Evolutionary conservation across 1,140 invertebrate genomes (phyloP), one percentile per base, ranked within the genome.

Genomic region (Drosophila virilis): DNA sequence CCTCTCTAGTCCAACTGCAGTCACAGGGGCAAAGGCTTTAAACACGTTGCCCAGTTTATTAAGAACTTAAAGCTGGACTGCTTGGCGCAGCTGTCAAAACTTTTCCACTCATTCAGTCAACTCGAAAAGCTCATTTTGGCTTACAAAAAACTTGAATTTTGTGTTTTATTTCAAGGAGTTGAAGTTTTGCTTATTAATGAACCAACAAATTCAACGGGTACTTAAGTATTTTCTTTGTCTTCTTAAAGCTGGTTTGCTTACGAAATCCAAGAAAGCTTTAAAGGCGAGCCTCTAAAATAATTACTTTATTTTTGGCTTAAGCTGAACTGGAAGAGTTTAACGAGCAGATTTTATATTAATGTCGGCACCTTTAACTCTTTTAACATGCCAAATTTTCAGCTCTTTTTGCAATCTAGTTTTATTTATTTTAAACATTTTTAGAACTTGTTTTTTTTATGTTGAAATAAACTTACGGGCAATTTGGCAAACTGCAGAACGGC

Each of bases 401-500:
- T 17, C 2, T 13, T n/a, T 42, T 57, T n/a, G 17, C 37, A 22
- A 17, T 40, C 12, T 38, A 15, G 10, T 17, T 43, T 42, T 55
- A 28, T 66, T 51, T 64, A 46, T 40, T 57, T 50, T 37, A 2
- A 22, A 59, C 37, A 38, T 9, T 42, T 51, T 59, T 42, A 35
- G 28, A 28, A 32, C 10, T 28, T 32, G 22, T 35, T 22, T 65
- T 50, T 50, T 40, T 38, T 50, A 45, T 17, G 43, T 10, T 37
- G 8, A 40, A 10, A 57, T 42, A 17, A 50, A 46, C 8, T 40
- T 52, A 51, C 52, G 46, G 43, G 38, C 13, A 45, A 54, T 61
- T 54, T 64, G 57, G 46, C 51, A 51, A 80, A 67, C 62, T 74
- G 73, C 59, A 69, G 42, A 60, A 62, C 68, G 48, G 35, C 74